Evolutionary conservation across 2,888 invertebrate species (phyloP).

Genomic region (Teleiodes luculella): DNA sequence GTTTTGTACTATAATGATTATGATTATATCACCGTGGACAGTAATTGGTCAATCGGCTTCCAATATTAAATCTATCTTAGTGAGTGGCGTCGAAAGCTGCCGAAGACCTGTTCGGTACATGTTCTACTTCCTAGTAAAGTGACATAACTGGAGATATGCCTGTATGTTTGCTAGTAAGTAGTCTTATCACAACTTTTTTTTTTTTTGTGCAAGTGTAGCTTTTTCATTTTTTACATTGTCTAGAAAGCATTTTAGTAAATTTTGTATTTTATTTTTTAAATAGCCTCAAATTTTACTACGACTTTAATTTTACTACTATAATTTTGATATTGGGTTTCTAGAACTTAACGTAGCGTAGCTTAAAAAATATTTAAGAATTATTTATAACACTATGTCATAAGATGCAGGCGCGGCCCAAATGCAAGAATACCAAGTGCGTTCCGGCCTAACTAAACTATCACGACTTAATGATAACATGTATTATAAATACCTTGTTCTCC

Average conservation of each 20-base stretch:
- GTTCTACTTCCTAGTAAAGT: neutral
- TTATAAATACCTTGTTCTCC: neutral
- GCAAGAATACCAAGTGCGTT: neutral
- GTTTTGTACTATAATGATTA: neutral
- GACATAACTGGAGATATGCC: neutral
- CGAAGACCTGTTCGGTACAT: neutral
- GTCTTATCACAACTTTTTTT: too few relatives aligned
- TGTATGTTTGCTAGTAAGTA: neutral
- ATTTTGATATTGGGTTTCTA: too few relatives aligned
- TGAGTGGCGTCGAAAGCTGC: conserved; percentile 2
- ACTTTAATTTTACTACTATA: too few relatives aligned
- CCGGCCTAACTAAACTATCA: neutral
- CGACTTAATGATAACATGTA: conserved; percentile 3
- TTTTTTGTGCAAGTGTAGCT: too few relatives aligned
- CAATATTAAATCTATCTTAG: conserved; percentile 3
- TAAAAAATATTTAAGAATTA: too few relatives aligned
- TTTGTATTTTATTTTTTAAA: too few relatives aligned
- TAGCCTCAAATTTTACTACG: too few relatives aligned
- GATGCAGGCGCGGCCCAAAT: neutral
- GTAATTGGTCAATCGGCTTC: conserved; percentile 9
- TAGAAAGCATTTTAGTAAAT: too few relatives aligned
- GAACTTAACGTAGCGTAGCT: too few relatives aligned
- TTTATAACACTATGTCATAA: neutral
- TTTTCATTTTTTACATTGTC: too few relatives aligned
- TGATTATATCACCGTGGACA: conserved; percentile 8